Base-by-base conservation (phyloP, 2,113 vertebrate genomes). In the Orycteropus afer region DNA sequence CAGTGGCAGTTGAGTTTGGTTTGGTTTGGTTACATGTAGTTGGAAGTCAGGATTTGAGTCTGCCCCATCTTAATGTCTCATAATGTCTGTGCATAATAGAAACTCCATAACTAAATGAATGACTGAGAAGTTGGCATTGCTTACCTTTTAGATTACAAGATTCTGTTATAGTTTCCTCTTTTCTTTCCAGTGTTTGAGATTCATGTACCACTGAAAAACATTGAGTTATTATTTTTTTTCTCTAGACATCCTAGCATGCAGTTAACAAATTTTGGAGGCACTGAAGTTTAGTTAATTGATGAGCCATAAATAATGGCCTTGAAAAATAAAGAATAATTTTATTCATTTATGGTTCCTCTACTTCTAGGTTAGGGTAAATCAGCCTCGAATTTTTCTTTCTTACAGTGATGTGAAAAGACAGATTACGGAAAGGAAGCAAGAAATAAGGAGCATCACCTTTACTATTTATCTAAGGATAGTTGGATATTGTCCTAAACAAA, bases 271-370 rank as follows among this genome's bases (percentile, higher is more conserved):
- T 89, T 93, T 71, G 51, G 45, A 87, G 89, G 51, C 5, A 0
- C 17, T 77, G 22, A 76, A 34, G n/a, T 86, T 95, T 83, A 83
- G 3, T 78, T 73, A 92, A 77, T 87, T 90, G 59, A 47, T 85
- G 34, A 89, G 27, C 74, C 42, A 73, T 13, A 92, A 61, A 25
- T 29, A 69, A 80, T 53, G 65, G 59, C 29, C 29, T 88, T 95
- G 47, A 82, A 76, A 40, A 91, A 67, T 67, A 61, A 81, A 91
- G 47, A 80, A 53, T 49, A 59, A 5, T 53, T 79, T 81, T 90
- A 29, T 32, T 65, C 32, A 29, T 15, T 32, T 32, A 7, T 94
- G 15, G 15, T 84, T 23, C 76, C 37, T 87, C 14, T 79, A 9
- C 57, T 59, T 95, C 29, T 34, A 45, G 42, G 51, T 37, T 2